Base-by-base conservation (phyloP, 2,113 vertebrate genomes). In the Leptocoma aspasia region DNA sequence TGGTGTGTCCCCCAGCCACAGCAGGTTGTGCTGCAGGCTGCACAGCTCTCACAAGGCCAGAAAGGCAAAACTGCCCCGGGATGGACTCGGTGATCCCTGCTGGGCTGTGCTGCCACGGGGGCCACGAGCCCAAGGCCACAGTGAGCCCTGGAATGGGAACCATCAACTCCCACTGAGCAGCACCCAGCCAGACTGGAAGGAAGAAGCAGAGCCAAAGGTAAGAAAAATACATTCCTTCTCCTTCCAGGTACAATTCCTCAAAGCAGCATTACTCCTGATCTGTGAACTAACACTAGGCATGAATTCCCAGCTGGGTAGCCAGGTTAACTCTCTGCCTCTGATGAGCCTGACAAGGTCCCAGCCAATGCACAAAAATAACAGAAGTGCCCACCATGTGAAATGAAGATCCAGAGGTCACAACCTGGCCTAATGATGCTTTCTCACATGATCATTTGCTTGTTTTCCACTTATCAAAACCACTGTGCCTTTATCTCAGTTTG, bases 81-180 rank as follows among this genome's bases (percentile, higher is more conserved):
- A 24, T 1, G 27, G n/a, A 5, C 22, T 69, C 20, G 0, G 10
- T 13, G 41, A 23, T 5, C 37, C 28, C 21, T 10, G 28, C 8
- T n/a, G 60, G 0, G 4, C 8, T 57, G 37, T 2, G 42, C 47
- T 53, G 17, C 1, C 70, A 56, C 6, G 31, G 61, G 35, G 10
- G 59, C 41, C 65, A 6, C 54, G 50, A 2, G 21, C 35, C 35
- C 72, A 73, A 24, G 28, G 45, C 8, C 63, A 70, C 39, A 10
- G 0, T 30, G 63, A 45, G 54, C 92, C 33, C 2, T 41, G 52
- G 11, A 52, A 9, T 10, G 39, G 86, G 66, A 82, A 28, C 9
- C 0, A 0, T 2, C 27, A 49, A 0, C 49, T 64, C 44, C 37
- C 73, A 3, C 11, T 2, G 10, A 44, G 60, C 7, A 52, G 52